A percentile compares a stretch with the other conserved stretches of the same genome.
Conservation (phyloP, 2,888 invertebrate genomes). For the Leptopilina drosophilae region DNA sequence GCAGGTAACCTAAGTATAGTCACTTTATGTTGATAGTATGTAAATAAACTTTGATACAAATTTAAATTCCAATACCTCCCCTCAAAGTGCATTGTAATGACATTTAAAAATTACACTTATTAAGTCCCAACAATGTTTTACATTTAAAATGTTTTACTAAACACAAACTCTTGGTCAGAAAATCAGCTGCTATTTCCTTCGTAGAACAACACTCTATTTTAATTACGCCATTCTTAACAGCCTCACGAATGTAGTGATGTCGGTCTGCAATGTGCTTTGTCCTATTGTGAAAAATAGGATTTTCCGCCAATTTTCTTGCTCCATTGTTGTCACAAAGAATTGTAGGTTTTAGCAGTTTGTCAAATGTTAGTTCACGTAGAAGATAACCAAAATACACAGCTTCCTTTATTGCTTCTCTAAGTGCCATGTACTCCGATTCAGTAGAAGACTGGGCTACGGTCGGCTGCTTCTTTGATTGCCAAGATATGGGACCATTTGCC, state of each 20-base stretch:
- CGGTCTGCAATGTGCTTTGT: constrained; percentile 5
- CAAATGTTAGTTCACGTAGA: not conserved
- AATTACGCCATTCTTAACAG: constrained; percentile 10
- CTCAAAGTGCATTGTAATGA: not conserved
- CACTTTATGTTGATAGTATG: not conserved
- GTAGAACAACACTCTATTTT: constrained; percentile 19
- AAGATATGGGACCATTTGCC: constrained; percentile 11
- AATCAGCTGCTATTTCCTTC: constrained; percentile 13
- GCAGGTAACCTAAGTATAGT: not conserved
- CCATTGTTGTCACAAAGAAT: constrained; percentile 18
- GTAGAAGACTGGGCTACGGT: constrained; percentile 10
- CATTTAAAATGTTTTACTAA: not conserved
- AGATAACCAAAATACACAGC: constrained; percentile 7
- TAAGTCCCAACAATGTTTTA: not conserved
- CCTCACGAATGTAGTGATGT: constrained; percentile 8
- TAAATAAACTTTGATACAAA: not conserved
- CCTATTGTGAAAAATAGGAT: constrained; percentile 33
- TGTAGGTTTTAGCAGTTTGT: not conserved
- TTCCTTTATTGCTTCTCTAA: constrained; percentile 1
- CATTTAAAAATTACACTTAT: not conserved
- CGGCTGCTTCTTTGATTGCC: constrained; percentile 37
- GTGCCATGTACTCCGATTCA: constrained; percentile 8
- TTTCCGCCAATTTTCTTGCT: constrained; percentile 12
- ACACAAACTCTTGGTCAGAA: constrained; percentile 18
- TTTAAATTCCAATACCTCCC: not conserved